Evolutionary conservation across 2,888 invertebrate species (phyloP), one percentile per base, ranked within the genome.

Genomic region (Morpho achilles): DNA sequence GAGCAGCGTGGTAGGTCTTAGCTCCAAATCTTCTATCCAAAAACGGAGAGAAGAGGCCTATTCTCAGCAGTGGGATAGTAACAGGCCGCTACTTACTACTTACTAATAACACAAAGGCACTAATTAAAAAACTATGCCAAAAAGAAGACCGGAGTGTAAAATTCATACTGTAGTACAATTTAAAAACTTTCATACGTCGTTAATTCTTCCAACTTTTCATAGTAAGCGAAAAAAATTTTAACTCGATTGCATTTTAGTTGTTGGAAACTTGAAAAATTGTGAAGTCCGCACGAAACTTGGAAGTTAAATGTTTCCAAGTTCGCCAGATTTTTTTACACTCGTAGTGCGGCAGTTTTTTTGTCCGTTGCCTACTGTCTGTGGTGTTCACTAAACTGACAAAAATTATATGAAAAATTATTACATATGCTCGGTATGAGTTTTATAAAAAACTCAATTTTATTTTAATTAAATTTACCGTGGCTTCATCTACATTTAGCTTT

Each of bases 221-320:
- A 76, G 70, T 76, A 72, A 68, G 69, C 65, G 70, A 10, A 46
- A 64, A 67, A 67, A 76, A 79, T 69, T 75, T 77, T 70, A 73
- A 73, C 73, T 72, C 71, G 62, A 72, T 76, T 75, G 74, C 76
- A 75, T 77, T 80, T 79, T 76, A 78, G 80, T 80, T 79, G 74
- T 76, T 79, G 72, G 63, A 74, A 48, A 53, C 53, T 53, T 52
- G 52, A 52, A 53, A 53, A 53, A 53, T 10, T 53, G 46, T 46
- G 40, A n/a, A 54, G 22, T 48, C 47, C 41, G 54, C 23, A 48
- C 47, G 10, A 48, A 48, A 42, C 53, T 54, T 54, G n/a, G 23
- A 39, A 54, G 42, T 23, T 54, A 54, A 54, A 54, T 54, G 47
- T 54, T 54, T 54, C 48, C 48, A 41, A 41, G 54, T 8, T 42